Conservation (phyloP, 1,140 invertebrate genomes). For the Halesus radiatus region DNA sequence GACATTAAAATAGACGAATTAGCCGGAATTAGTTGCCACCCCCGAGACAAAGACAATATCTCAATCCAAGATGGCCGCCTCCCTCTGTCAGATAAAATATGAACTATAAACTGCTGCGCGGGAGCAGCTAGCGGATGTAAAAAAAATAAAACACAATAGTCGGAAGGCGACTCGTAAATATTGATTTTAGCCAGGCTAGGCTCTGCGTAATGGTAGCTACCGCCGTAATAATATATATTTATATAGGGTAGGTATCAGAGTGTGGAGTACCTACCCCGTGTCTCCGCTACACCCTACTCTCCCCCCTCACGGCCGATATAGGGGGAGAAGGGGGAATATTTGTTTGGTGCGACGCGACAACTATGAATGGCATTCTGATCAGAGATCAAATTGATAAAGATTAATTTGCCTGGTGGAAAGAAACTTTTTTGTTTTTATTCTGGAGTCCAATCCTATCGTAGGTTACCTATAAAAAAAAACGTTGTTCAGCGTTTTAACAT, state of each 20-base stretch:
- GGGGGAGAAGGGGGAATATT: neutral
- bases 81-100: conserved; percentile 34
- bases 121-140: neutral
- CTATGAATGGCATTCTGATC: neutral
- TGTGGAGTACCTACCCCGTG: conserved; percentile 12
- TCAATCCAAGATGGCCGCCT: conserved; percentile 15
- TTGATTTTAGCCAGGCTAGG: conserved; percentile 39
- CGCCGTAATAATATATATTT: too few species aligned
- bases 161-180: conserved; percentile 44
- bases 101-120: conserved; percentile 20
- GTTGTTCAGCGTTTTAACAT: too few species aligned
- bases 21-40: neutral
- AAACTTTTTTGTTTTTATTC: too few species aligned
- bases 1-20: neutral
- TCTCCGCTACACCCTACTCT: neutral
- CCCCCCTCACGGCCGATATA: neutral
- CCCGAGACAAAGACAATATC: conserved; percentile 20
- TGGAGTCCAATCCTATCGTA: too few species aligned
- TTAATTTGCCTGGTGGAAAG: too few species aligned
- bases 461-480: too few species aligned
- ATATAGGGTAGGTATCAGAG: too few species aligned
- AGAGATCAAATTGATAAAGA: too few species aligned
- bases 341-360: neutral
- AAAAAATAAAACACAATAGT: conserved; percentile 32
- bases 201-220: conserved; percentile 21